Conservation (phyloP, 1,140 invertebrate species). For the Tetraneura akinire region DNA sequence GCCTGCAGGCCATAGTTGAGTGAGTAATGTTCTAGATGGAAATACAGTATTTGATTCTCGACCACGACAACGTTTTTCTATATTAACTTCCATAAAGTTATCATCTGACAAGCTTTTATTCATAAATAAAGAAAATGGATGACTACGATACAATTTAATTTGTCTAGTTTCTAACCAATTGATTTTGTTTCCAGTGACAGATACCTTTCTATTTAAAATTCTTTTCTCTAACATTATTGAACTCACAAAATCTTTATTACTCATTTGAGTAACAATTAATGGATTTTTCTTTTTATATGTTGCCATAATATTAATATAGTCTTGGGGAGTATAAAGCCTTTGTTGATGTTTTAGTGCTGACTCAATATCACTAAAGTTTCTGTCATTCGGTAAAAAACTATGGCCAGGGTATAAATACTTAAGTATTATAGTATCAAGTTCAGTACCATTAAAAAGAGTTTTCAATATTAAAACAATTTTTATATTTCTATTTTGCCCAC, state of each 20-base stretch:
- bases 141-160: constrained; percentile 38
- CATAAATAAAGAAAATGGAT: constrained; percentile 36
- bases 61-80: constrained; percentile 27
- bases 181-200: constrained; percentile 32
- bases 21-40: constrained; percentile 16
- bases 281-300: constrained; percentile 53
- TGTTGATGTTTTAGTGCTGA: constrained; percentile 56
- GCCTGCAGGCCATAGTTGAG: constrained; percentile 47
- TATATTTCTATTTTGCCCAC: constrained; percentile 58
- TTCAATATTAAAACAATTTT: constrained; percentile 58
- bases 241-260: constrained; percentile 20
- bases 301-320: not conserved
- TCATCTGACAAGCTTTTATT: constrained; percentile 19
- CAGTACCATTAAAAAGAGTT: constrained; percentile 54
- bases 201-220: constrained; percentile 37
- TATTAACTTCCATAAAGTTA: constrained; percentile 43
- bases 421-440: constrained; percentile 56
- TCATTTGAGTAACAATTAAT: constrained; percentile 50
- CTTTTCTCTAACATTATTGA: constrained; percentile 40
- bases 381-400: constrained; percentile 58
- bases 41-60: not conserved
- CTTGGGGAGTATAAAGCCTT: not conserved
- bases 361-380: constrained; percentile 58
- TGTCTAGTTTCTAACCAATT: constrained; percentile 34
- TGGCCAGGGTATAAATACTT: constrained; percentile 58